Conservation (phyloP, 2,888 invertebrate genomes). For the Ichneumoninae sp. region DNA sequence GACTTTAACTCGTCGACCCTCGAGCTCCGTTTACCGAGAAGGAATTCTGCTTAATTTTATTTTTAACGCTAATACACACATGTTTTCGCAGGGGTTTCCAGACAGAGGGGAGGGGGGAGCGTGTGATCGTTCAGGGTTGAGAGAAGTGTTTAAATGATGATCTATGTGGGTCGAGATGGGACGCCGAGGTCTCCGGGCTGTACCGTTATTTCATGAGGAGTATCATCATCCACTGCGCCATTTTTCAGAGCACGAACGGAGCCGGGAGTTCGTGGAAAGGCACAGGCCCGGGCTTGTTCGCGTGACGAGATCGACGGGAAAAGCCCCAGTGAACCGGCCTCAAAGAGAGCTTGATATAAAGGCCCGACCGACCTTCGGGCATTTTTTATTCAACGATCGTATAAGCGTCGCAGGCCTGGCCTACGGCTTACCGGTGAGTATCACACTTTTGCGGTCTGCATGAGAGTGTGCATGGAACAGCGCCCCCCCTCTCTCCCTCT, state of each 20-base stretch:
- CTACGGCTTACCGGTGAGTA: not conserved
- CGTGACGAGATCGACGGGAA: conserved; percentile 53
- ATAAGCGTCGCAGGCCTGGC: not conserved
- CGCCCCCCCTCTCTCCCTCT: too few species aligned
- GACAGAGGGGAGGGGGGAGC: too few species aligned
- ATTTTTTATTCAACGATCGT: conserved; percentile 57
- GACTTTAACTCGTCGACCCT: not conserved
- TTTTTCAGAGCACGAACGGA: not conserved
- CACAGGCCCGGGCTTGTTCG: conserved; percentile 31
- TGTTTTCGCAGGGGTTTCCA: not conserved
- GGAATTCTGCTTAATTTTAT: conserved; percentile 14
- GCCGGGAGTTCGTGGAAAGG: conserved; percentile 13
- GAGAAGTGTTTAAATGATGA: conserved; percentile 1
- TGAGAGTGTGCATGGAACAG: not conserved
- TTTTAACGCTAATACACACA: conserved; percentile 11
- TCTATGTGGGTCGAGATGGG: not conserved
- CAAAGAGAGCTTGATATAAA: conserved; percentile 66
- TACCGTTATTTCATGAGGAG: conserved; percentile 15
- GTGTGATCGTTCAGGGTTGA: conserved; percentile 25
- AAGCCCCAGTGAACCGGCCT: conserved; percentile 63
- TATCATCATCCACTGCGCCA: not conserved
- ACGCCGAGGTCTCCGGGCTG: not conserved
- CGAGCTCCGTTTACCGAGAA: not conserved
- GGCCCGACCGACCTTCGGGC: conserved; percentile 65
- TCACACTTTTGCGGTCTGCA: conserved; percentile 22